Base-by-base conservation (phyloP, 2,113 vertebrate species). In the Hymenochirus boettgeri region DNA sequence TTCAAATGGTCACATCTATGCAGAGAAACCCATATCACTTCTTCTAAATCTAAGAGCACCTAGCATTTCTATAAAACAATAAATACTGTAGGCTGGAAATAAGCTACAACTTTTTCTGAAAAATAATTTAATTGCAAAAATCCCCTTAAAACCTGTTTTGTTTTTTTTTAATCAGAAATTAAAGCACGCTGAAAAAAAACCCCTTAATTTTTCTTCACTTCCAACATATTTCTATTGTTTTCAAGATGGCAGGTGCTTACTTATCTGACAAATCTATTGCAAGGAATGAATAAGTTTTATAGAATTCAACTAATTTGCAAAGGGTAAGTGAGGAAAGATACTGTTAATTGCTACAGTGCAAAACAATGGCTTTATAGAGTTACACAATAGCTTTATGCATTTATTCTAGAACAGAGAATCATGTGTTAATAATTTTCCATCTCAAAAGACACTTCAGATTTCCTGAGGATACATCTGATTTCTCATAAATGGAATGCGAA, bases 381-480 rank as follows among this genome's bases (percentile, higher is more conserved):
- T 1, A n/a, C 18, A 33, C 56, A 53, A 53, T 29, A 35, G 55
- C 57, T 26, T 29, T 9, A 51, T 54, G 55, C 39, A 13, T 31
- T 31, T 31, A 31, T 31, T 31, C 29, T 31, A 31, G 29, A 10
- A 6, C 10, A 31, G 29, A 31, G 5, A 5, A 31, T 31, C 5
- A 10, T 6, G 29, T 10, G 5, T 31, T 31, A 5, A 31, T 31
- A 27, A 3, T n/a, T 17, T 25, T 8, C 23, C 3, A 13, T 46
- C 33, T 46, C 57, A 45, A 26, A 8, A 21, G 11, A 53, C 23
- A 7, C 42, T 15, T 33, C 29, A 37, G 19, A 37, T 39, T 69
- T 59, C 56, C 56, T 67, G 46, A 59, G 56, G 47, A 67, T 59
- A 25, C 56, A 67, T 50, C 46, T 69, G 65, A 53, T 15, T 27